Base-by-base conservation (phyloP, 2,888 invertebrate species). In the Girardia tigrina region DNA sequence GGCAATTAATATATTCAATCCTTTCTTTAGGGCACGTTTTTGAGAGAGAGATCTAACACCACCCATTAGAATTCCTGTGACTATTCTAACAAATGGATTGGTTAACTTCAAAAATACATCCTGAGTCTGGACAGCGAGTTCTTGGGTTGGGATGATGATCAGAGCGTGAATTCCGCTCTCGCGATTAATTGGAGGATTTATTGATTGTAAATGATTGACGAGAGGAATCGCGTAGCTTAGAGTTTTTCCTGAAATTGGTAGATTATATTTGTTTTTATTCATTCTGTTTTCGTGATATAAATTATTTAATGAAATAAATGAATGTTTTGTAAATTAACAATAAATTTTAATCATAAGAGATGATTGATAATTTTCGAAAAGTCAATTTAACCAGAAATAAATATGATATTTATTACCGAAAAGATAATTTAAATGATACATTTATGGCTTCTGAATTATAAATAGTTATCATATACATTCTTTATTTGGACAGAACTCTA, bases 201-300 rank as follows among this genome's bases (percentile, higher is more conserved):
- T 78, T 0, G 78, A 78, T 78, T 84, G 85, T 70, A 86, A 79
- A 2, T 79, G 77, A 70, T 94, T 90, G 42, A 94, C 88, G 73
- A 94, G 88, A 0, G 94, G 94, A 76, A 94, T 85, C 0, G 92
- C 92, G 86, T 93, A 95, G 0, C 92, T 90, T 78, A 95, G 84
- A 0, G 94, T 94, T 86, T 95, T 94, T 6, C 94, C 85, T 83
- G 80, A 26, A 78, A 78, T 69, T 72, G n/a, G n/a, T n/a, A n/a
- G n/a, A n/a, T n/a, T n/a, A n/a, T n/a, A n/a, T n/a, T n/a, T n/a
- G n/a, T n/a, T n/a, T n/a, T n/a, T n/a, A n/a, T n/a, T n/a, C n/a
- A n/a, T n/a, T n/a, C n/a, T n/a, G n/a, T n/a, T n/a, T n/a, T n/a
- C n/a, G n/a, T n/a, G n/a, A n/a, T n/a, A n/a, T n/a, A n/a, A n/a